Base-by-base conservation (phyloP, 37 sponge, comb jelly and placozoan species). In the Cladorhizidae sp. region DNA sequence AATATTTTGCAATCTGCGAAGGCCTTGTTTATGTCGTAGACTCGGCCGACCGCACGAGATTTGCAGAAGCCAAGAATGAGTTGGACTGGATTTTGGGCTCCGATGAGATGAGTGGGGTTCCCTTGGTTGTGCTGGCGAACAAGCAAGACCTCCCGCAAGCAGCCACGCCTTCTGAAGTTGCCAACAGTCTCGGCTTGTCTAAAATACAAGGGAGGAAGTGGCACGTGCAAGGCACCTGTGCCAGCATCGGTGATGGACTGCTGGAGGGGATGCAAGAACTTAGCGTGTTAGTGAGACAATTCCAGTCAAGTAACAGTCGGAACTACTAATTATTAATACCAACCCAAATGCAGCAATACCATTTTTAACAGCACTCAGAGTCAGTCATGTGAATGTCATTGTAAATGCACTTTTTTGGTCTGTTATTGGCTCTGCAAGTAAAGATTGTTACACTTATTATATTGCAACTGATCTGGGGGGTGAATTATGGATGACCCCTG, bases 1-100 rank as follows among this genome's bases (percentile, higher is more conserved):
- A 96, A 70, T 93, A 96, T 78, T 93, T 93, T 57, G 75, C 70
- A 32, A 92, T 91, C 9, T 78, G 87, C 62, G 93, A 96, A 21
- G 97, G 93, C 2, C 82, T 96, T 8, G 75, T 96, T 15, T 96
- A 83, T 64, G 91, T 96, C 14, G 92, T 96, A 28, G 97, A 96
- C 72, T 85, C 88, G 43, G 72, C 83, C 18, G 97, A 96, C 33
- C 36, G 28, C 29, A 61, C 12, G 9, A 26, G 83, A 62, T 73
- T 82, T 38, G 21, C 23, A 21, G 95, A 91, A 67, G 91, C 88
- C 43, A 43, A 68, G 45, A 80, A 84, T 14, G 95, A 94, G 52
- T 83, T 94, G 31, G 64, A 73, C n/a, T 87, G 83, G 83, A 85
- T 95, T 31, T 64, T 92, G 74, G 55, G 87, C 17, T 56, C 76